A percentile compares a stretch with the other conserved stretches of the same genome.
Conservation (phyloP, 1,140 invertebrate genomes). For the Eumaeus atala region DNA sequence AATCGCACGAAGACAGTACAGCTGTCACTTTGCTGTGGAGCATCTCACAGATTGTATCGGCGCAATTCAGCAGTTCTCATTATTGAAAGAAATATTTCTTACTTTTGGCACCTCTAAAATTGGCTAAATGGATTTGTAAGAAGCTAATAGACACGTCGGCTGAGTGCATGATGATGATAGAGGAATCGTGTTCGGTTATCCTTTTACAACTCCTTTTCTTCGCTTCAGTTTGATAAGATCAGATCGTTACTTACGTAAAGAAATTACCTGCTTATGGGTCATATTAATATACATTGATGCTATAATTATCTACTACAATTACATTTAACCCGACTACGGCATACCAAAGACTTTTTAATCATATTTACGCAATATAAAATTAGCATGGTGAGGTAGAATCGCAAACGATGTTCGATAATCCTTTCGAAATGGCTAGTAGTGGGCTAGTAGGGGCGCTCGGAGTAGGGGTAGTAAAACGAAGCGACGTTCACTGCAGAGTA, state of each 20-base stretch:
- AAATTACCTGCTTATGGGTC: neutral
- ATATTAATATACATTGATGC: neutral
- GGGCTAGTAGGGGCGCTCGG: slow-evolving; percentile 45
- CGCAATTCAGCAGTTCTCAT: too few species aligned
- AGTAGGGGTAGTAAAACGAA: slow-evolving; percentile 69
- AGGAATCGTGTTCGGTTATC: too few species aligned
- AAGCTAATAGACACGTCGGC: too few species aligned
- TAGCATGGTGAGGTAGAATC: slow-evolving; percentile 47
- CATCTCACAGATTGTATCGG: too few species aligned
- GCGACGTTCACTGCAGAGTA: slow-evolving; percentile 38
- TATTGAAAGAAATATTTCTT: too few species aligned
- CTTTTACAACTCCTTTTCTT: too few species aligned
- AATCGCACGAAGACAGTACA: too few species aligned
- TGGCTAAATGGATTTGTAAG: too few species aligned
- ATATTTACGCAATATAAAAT: slow-evolving; percentile 54
- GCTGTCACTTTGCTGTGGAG: too few species aligned
- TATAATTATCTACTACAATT: neutral
- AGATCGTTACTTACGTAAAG: neutral
- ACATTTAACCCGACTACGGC: neutral
- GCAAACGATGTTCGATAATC: slow-evolving; percentile 40
- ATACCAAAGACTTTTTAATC: slow-evolving; percentile 25
- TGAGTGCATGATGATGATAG: too few species aligned
- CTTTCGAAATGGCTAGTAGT: slow-evolving; percentile 53
- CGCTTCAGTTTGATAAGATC: too few species aligned
- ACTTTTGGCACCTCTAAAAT: too few species aligned